Evolutionary conservation across 2,113 vertebrate species (phyloP).

Genomic region (Blennius ocellaris): DNA sequence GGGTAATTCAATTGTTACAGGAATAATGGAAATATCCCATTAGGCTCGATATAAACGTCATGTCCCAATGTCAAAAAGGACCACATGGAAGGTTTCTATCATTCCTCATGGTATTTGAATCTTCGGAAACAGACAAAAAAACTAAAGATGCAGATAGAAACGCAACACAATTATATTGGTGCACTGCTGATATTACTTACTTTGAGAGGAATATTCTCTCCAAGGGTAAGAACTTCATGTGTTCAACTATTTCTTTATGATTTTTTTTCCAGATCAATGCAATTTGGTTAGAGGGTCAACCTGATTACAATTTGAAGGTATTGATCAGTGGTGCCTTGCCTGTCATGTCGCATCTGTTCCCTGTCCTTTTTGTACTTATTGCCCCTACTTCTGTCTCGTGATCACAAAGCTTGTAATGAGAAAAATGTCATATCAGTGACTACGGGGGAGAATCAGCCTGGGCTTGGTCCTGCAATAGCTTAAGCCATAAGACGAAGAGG

Average conservation of each 20-base stretch:
- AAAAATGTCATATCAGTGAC: constrained; percentile 63
- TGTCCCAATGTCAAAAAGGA: too few relatives aligned
- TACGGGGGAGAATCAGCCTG: constrained; percentile 54
- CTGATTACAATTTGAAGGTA: constrained; percentile 70
- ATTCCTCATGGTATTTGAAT: too few relatives aligned
- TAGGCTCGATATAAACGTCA: background rate
- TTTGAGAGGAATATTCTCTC: constrained; percentile 55
- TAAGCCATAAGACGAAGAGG: constrained; percentile 32
- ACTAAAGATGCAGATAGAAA: too few relatives aligned
- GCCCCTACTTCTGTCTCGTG: constrained; percentile 44
- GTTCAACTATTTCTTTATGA: constrained; percentile 57
- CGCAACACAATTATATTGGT: background rate
- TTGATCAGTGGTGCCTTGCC: constrained; percentile 69
- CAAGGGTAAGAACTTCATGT: constrained; percentile 32
- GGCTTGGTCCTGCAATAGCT: constrained; percentile 62
- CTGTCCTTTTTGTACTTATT: constrained; percentile 48
- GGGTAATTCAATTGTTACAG: background rate
- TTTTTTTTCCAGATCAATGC: constrained; percentile 59
- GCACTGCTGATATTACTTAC: constrained; percentile 6
- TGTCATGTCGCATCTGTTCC: constrained; percentile 52
- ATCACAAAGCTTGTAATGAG: constrained; percentile 66
- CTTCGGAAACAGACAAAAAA: too few relatives aligned
- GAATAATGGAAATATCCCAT: background rate
- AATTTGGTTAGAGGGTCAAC: constrained; percentile 65
- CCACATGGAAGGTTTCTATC: too few relatives aligned